Evolutionary conservation across 92 coral and sea anemone genomes (phyloP), one percentile per base, ranked within the genome.

Genomic region (Plumapathes pennacea): DNA sequence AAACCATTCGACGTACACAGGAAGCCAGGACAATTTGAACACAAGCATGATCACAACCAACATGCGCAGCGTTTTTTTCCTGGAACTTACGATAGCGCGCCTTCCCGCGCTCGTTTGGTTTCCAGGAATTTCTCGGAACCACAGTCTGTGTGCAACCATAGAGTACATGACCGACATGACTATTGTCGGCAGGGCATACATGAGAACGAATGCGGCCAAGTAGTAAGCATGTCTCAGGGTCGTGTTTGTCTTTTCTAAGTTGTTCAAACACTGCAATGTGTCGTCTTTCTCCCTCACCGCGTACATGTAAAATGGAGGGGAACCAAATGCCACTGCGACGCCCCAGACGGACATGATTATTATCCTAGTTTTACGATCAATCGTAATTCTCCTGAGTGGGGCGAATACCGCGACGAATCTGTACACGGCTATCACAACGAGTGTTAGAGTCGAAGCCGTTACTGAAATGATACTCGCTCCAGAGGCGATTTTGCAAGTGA

Each of bases 1-100:
- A 15, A 68, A 68, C 76, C 76, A 68, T 47, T 28, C 65, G 15
- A 68, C 26, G 22, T 68, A 58, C 8, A 68, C 76, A 13, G 76
- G 76, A 9, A 68, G n/a, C 76, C 76, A 68, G 10, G 66, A 68
- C 12, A 45, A 54, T 1, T 43, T 67, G 12, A 68, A 68, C 11
- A 67, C 76, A 28, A 57, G 29, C 4, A 68, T 9, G 14, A 68
- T 38, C 10, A 56, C 22, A 3, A 68, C 40, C 15, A 68, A 34
- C 30, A 68, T 59, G 26, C 76, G 65, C 13, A 68, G 44, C 1
- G 36, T 33, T 20, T 40, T 68, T 13, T 46, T 54, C 33, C 33
- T 68, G 18, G 49, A 37, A 2, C 20, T 46, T 5, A 38, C 22
- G 52, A 57, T 46, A 17, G 67, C 54, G 41, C 76, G 65, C 57